Evolutionary conservation across 2,888 invertebrate species (phyloP).

Genomic region (Andrena haemorrhoa): DNA sequence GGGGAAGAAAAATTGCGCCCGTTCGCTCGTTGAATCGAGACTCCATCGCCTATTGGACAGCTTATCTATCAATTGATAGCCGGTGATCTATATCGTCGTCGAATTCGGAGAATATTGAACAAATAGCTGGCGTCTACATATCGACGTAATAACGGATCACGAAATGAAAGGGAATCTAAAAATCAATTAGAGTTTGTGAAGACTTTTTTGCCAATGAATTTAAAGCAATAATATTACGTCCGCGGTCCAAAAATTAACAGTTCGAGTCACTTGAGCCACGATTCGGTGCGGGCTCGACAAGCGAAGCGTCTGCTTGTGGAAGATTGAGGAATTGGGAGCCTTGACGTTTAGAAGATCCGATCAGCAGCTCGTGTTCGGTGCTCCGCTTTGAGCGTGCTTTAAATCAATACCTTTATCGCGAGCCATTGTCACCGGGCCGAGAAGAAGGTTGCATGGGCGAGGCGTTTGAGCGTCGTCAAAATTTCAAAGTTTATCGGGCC

Average conservation of each 20-base stretch:
- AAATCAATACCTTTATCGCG: slow-evolving; percentile 52
- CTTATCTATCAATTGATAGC: no score
- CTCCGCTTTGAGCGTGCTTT: background rate
- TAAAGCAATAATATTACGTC: no score
- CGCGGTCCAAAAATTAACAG: no score
- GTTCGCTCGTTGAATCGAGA: no score
- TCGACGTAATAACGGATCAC: no score
- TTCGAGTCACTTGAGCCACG: background rate
- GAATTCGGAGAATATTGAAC: no score
- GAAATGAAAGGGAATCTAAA: no score
- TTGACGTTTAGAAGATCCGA: slow-evolving; percentile 18
- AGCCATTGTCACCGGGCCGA: slow-evolving; percentile 28
- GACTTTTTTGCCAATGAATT: no score
- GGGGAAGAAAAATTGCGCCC: slow-evolving; percentile 11
- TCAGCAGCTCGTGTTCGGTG: slow-evolving; percentile 19
- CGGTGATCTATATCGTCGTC: no score
- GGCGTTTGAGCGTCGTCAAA: slow-evolving; percentile 53
- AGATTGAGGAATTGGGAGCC: background rate
- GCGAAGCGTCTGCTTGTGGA: background rate
- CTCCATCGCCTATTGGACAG: no score
- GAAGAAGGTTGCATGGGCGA: slow-evolving; percentile 30
- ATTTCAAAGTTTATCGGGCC: slow-evolving; percentile 63
- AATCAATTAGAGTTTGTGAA: no score
- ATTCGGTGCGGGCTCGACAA: background rate
- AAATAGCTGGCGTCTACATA: no score